A percentile compares a stretch with the other conserved stretches of the same genome.
Conservation (phyloP, 2,888 invertebrate species). For the Reticulitermes lucifugus region DNA sequence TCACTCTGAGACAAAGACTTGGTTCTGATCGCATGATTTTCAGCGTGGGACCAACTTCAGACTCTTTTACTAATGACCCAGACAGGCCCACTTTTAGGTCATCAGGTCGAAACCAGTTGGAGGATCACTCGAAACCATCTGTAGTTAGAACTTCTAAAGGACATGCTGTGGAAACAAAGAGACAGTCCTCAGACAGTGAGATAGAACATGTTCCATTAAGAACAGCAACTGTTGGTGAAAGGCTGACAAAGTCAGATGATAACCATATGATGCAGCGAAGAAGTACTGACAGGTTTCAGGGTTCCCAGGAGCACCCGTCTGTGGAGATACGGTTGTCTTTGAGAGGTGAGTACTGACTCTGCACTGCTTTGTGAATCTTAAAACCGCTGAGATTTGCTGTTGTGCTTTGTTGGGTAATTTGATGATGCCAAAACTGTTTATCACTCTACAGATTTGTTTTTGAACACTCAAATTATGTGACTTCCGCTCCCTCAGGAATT, state of each 20-base stretch:
- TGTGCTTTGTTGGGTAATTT: too few species aligned
- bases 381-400: not conserved
- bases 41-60: constrained; percentile 28
- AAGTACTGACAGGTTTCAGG: not conserved
- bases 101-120: not conserved
- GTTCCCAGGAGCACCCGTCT: constrained; percentile 1
- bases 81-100: not conserved
- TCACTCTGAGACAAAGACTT: constrained; percentile 44
- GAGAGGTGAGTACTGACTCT: constrained; percentile 49
- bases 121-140: not conserved
- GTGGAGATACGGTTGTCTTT: constrained; percentile 52
- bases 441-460: too few species aligned
- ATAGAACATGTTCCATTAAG: not conserved
- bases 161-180: not conserved
- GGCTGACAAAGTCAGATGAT: not conserved
- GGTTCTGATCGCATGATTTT: constrained; percentile 42
- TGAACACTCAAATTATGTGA: too few species aligned
- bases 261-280: not conserved
- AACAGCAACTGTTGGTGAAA: not conserved
- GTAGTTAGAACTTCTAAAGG: not conserved
- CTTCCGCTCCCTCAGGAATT: too few species aligned
- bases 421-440: too few species aligned
- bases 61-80: not conserved
- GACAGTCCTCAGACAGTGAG: constrained; percentile 1
- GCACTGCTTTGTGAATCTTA: not conserved